Evolutionary conservation across 1,140 invertebrate species (phyloP), one percentile per base, ranked within the genome.

Genomic region (Mamestra configurata): DNA sequence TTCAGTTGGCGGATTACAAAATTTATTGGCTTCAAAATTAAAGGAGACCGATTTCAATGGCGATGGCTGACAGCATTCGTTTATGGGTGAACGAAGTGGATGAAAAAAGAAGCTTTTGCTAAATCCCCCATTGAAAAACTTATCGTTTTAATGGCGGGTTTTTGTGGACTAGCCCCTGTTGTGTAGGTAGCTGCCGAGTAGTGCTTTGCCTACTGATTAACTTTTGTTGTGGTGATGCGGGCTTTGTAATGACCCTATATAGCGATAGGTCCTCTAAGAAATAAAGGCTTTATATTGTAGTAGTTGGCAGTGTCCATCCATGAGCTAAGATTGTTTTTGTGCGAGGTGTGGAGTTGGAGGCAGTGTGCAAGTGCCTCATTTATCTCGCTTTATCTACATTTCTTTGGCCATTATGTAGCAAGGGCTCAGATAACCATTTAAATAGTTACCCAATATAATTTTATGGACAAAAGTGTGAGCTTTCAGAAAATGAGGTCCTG

Each of bases 21-120:
- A 92, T 94, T 93, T 94, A 94, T 93, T 94, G 88, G 90, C 85
- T 88, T 94, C 88, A 93, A 94, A 94, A 93, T 94, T 94, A 94
- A 94, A 94, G 86, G 92, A 89, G 90, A 88, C 92, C 92, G 92
- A 94, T 93, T 93, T 94, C 92, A 94, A 94, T 94, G 92, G 91
- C 79, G 85, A 87, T 82, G 77, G 84, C 79, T 93, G 92, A 93
- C 92, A 92, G 86, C 82, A 80, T 89, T 90, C 92, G 87, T 88
- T 92, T 92, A 91, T 90, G 86, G 88, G 82, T 88, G 84, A 84
- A 83, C 82, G 79, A 78, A 84, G 68, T 79, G 77, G 83, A 82
- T 76, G 77, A 86, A 92, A 92, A 92, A 89, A 90, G 73, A 73
- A 61, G 59, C 18, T 55, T 84, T 83, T 77, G 78, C 79, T 86